A percentile compares a stretch with the other conserved stretches of the same genome.
These are phyloP conservation scores for Chionis minor DNA, from an alignment of 2,113 vertebrate species.

Conservation along the genomic window DNA sequence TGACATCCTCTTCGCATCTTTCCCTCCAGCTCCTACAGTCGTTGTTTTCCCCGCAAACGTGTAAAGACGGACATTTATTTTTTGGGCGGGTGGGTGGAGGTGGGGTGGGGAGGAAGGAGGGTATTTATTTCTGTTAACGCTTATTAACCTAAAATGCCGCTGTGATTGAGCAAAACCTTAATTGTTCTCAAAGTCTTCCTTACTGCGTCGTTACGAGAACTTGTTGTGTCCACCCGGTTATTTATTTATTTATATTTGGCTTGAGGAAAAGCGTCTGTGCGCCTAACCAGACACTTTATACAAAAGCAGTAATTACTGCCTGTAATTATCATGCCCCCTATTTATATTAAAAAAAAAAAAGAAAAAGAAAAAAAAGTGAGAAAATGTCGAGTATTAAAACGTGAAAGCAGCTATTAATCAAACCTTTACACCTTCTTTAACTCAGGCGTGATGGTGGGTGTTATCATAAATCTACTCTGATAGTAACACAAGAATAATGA, in stretches of 20 bases:
- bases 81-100: too few species aligned
- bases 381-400: slow-evolving; percentile 83
- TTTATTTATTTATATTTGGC: slow-evolving; percentile 42
- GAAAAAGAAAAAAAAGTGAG: slow-evolving; percentile 72
- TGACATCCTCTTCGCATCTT: background rate
- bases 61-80: background rate
- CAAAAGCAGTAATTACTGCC: slow-evolving; percentile 76
- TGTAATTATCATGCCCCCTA: slow-evolving; percentile 77
- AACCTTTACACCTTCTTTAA: slow-evolving; percentile 87
- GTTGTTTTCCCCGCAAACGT: background rate
- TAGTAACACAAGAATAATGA: slow-evolving; percentile 90
- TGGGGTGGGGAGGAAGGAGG: too few species aligned
- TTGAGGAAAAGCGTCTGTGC: slow-evolving; percentile 54
- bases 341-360: slow-evolving; percentile 57
- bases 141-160: slow-evolving; percentile 19
- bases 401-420: slow-evolving; percentile 88
- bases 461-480: slow-evolving; percentile 89
- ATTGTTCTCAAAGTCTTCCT: slow-evolving; percentile 16
- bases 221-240: background rate
- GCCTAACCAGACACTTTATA: slow-evolving; percentile 68
- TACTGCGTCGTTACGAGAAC: background rate
- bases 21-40: background rate
- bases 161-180: background rate
- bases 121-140: background rate
- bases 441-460: slow-evolving; percentile 81